Evolutionary conservation across 1,140 invertebrate genomes (phyloP).

Genomic region (Adelges cooleyi): DNA sequence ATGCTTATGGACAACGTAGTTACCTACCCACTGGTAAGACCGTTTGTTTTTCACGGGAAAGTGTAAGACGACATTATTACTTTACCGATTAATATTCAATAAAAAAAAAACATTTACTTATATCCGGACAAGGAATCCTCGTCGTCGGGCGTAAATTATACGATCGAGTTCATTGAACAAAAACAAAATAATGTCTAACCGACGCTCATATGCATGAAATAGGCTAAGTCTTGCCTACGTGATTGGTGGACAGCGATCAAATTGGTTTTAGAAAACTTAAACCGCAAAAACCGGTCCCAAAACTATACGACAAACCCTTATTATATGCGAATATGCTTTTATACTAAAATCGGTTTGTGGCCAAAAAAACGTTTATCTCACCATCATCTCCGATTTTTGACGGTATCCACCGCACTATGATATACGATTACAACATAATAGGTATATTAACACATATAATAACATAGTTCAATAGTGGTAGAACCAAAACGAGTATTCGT

Average conservation of each 20-base stretch:
- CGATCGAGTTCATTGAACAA: not conserved
- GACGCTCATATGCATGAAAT: not conserved
- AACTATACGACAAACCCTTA: too few species aligned
- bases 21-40: too few species aligned
- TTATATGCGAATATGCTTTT: too few species aligned
- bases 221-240: not conserved
- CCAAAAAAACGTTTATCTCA: too few species aligned
- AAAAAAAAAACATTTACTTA: not conserved
- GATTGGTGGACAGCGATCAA: not conserved
- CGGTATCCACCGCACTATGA: too few species aligned
- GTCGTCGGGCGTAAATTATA: not conserved
- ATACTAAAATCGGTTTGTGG: too few species aligned
- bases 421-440: too few species aligned
- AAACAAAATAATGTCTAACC: not conserved
- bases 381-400: too few species aligned
- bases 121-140: not conserved
- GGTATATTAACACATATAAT: too few species aligned
- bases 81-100: constrained; percentile 9
- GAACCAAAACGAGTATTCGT: too few species aligned
- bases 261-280: not conserved
- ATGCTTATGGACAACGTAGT: too few species aligned
- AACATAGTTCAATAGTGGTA: too few species aligned
- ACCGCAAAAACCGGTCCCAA: constrained; percentile 13
- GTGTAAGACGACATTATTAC: not conserved
- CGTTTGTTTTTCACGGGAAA: not conserved